These are phyloP conservation scores for Pteropus rufus DNA, from an alignment of 2,797 vertebrate species.

Conservation along the genomic window DNA sequence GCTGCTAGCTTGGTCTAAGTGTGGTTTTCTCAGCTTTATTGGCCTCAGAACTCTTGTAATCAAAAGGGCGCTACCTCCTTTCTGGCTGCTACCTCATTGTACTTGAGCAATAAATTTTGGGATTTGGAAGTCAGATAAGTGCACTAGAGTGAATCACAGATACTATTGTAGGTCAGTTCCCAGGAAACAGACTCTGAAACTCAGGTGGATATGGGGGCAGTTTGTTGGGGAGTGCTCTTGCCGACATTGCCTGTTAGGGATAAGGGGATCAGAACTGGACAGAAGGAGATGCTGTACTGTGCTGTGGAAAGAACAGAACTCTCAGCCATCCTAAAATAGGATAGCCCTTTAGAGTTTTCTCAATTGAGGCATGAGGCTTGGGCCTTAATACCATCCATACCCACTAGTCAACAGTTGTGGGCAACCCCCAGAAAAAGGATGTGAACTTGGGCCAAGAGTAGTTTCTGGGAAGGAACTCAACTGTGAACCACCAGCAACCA, in stretches of 20 bases:
- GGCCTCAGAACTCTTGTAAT: background rate
- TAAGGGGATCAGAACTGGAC: too few relatives aligned
- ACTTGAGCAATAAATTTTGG: background rate
- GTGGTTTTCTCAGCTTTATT: background rate
- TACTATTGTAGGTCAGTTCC: background rate
- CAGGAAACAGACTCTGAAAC: background rate
- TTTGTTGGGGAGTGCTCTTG: background rate
- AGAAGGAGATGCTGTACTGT: background rate
- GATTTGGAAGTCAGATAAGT: background rate
- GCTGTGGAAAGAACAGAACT: background rate
- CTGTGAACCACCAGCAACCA: background rate
- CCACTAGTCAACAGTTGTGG: background rate
- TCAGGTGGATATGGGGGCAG: background rate
- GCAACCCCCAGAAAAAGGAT: background rate
- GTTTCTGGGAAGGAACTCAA: too few relatives aligned
- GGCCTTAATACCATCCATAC: background rate
- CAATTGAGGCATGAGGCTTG: accelerated
- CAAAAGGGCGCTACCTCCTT: background rate
- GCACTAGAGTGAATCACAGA: background rate
- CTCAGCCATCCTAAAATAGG: background rate
- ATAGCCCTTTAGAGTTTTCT: background rate
- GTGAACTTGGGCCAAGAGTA: background rate
- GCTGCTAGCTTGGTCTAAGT: background rate
- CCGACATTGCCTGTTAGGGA: background rate
- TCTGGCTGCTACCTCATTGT: background rate